Evolutionary conservation across 2,797 vertebrate species (phyloP).

Genomic region (Alauda arvensis): DNA sequence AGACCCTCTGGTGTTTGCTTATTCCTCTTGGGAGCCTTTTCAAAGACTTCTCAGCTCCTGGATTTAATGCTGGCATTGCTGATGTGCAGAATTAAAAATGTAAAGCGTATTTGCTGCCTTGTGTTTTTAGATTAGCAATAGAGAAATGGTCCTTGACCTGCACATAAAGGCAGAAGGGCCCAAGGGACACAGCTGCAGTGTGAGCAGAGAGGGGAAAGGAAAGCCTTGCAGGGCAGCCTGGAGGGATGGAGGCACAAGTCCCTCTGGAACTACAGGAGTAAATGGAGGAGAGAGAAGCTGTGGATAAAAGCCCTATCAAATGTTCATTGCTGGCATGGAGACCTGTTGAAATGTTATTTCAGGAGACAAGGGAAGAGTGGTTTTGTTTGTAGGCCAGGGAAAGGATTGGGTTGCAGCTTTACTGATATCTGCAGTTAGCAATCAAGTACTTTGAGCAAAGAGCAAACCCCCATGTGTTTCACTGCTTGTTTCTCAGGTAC

Average conservation of each 20-base stretch:
- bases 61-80: neutral
- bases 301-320: neutral
- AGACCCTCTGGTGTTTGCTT: neutral
- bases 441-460: neutral
- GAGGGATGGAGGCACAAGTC: neutral
- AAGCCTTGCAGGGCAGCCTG: rapidly evolving
- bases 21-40: neutral
- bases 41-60: neutral
- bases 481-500: neutral
- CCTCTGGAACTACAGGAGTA: neutral
- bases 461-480: neutral
- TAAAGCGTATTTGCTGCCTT: neutral
- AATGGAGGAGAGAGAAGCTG: neutral
- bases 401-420: neutral
- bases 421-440: neutral
- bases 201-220: rapidly evolving
- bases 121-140: neutral
- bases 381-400: neutral
- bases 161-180: neutral
- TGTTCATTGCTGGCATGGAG: neutral
- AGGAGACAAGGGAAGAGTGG: neutral
- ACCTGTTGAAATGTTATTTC: neutral
- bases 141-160: neutral
- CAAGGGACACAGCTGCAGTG: neutral
- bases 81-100: neutral